phyloP scores from a whole-genome alignment of 1,140 invertebrate genomes.

The Melitaea cinxia region DNA sequence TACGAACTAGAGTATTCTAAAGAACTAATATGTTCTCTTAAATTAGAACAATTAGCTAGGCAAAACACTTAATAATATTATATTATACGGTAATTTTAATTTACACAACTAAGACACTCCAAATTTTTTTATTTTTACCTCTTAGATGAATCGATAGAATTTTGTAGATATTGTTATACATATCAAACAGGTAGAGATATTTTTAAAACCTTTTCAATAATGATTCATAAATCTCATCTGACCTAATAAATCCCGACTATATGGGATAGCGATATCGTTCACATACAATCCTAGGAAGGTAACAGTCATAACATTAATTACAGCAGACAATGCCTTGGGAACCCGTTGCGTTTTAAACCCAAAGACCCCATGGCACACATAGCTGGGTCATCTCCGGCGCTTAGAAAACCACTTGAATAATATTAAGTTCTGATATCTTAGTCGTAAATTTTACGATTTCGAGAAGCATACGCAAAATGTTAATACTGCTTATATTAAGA shows the following conservation, averaged over 20 bases:
- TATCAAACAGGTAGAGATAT: no score
- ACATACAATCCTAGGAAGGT: constrained; percentile 60
- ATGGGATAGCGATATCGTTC: constrained; percentile 46
- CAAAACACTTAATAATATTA: no score
- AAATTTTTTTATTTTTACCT: no score
- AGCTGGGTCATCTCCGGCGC: constrained; percentile 41
- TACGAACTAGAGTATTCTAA: no score
- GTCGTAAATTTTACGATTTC: background rate
- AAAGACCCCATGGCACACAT: constrained; percentile 68
- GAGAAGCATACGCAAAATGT: background rate
- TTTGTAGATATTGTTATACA: no score
- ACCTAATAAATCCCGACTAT: constrained; percentile 28
- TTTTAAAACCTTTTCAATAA: no score
- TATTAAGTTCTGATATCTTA: background rate
- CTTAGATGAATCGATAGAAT: no score
- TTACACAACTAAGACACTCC: no score
- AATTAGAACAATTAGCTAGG: no score
- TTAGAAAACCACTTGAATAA: constrained; percentile 44
- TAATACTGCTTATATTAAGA: no score
- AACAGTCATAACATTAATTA: constrained; percentile 64
- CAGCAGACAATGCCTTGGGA: constrained; percentile 62
- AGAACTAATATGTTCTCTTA: no score
- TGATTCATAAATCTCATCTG: background rate
- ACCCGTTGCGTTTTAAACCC: constrained; percentile 58
- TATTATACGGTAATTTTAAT: no score